phyloP scores from a whole-genome alignment of 2,888 invertebrate genomes.

The Amphimallon solstitiale region DNA sequence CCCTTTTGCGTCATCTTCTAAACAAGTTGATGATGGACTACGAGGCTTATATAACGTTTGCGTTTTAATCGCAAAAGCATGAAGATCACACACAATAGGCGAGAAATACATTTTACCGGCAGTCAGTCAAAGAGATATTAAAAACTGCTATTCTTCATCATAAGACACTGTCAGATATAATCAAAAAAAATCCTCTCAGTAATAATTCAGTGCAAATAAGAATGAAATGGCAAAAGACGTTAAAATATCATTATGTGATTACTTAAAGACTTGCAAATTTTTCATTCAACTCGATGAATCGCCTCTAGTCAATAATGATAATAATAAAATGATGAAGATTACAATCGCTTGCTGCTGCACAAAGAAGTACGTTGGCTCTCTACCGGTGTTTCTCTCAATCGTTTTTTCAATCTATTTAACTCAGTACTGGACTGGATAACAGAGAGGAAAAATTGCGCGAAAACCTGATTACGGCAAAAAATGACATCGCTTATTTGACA shows the following conservation, averaged over 20 bases:
- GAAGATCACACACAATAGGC: constrained; percentile 50
- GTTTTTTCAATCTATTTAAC: too few relatives aligned
- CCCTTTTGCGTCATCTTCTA: not conserved
- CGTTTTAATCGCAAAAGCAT: constrained; percentile 46
- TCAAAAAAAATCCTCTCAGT: constrained; percentile 53
- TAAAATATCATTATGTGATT: constrained; percentile 46
- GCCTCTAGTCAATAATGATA: constrained; percentile 46
- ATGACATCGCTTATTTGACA: constrained; percentile 21
- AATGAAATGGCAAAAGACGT: constrained; percentile 55
- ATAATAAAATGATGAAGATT: constrained; percentile 34
- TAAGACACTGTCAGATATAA: constrained; percentile 50
- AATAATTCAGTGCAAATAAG: constrained; percentile 46
- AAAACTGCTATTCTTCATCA: constrained; percentile 37
- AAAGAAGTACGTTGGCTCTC: constrained; percentile 35
- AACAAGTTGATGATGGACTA: not conserved
- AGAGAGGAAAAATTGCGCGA: not conserved
- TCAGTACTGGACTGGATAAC: not conserved
- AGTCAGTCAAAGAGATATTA: constrained; percentile 46
- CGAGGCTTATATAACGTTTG: constrained; percentile 43
- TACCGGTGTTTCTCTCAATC: constrained; percentile 17
- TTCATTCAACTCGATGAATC: constrained; percentile 57
- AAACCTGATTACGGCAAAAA: not conserved
- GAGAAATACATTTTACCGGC: constrained; percentile 48
- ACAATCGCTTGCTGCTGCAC: constrained; percentile 31
- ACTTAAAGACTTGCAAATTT: constrained; percentile 48